A percentile compares a stretch with the other conserved stretches of the same genome.
phyloP scores from a whole-genome alignment of 2,113 vertebrate species.

The Progne subis region DNA sequence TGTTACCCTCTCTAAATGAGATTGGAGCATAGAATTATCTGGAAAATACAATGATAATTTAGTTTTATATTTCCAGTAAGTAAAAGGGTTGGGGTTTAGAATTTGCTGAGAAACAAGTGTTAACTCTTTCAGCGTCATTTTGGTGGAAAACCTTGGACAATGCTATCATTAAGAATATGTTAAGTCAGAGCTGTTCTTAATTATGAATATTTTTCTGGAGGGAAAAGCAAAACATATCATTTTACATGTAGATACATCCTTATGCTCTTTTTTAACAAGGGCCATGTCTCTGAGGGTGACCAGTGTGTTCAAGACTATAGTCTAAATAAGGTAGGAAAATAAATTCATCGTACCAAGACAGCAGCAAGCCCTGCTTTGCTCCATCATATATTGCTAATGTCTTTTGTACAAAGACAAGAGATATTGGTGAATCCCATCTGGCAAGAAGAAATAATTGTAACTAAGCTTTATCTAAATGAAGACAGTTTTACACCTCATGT shows the following conservation, averaged over 20 bases:
- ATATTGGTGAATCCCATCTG: background rate
- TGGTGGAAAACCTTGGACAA: background rate
- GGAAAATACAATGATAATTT: background rate
- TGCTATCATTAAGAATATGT: fast-evolving
- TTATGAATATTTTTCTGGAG: background rate
- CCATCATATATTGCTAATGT: background rate
- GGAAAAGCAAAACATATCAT: fast-evolving
- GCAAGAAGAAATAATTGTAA: background rate
- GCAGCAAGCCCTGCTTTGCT: background rate
- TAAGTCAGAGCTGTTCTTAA: background rate
- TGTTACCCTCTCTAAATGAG: background rate
- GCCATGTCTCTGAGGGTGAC: background rate
- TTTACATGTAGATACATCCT: background rate
- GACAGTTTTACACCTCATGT: background rate
- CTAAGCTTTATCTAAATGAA: background rate
- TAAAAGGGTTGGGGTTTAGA: background rate
- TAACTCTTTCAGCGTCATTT: background rate
- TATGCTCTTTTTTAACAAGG: background rate
- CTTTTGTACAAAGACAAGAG: background rate
- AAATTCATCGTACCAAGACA: background rate
- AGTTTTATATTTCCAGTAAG: background rate
- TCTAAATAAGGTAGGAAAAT: background rate
- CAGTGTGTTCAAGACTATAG: background rate
- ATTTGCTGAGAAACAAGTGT: background rate
- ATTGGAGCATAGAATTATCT: background rate